Evolutionary conservation across 2,888 invertebrate species (phyloP), one percentile per base, ranked within the genome.

Genomic region (Dastarcus helophoroides): DNA sequence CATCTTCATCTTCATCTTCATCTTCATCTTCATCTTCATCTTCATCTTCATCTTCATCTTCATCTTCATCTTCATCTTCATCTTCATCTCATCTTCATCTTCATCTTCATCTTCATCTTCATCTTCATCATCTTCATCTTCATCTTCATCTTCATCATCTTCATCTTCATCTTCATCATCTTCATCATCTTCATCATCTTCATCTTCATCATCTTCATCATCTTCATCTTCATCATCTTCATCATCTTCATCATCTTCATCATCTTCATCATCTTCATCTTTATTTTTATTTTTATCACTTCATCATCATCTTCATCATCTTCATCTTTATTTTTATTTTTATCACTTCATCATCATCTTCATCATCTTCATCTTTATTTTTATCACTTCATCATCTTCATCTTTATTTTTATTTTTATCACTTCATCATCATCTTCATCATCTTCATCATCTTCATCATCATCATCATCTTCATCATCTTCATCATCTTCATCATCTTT

Each of bases 31-130:
- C 10, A 17, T 26, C 8, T n/a, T n/a, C n/a, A 24, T 10, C 9
- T 7, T n/a, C 24, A 24, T 10, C 9, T 7, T 24, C 24, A 24
- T 10, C 9, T 7, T 24, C 10, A 24, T 10, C 7, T 7, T 24
- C 24, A 8, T 10, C 7, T 7, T 24, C 10, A 24, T 10, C 9
- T 6, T 24, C 31, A 9, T 15, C 7, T 6, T 31, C 26, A 13
- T 7, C 14, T 6, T 14, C 6, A 26, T 14, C 9, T n/a, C 26
- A 6, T 8, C 26, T 7, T 7, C 9, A 14, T 14, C 14, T 14
- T 26, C 30, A 5, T n/a, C 4, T 11, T 13, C 5, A 9, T 31
- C 16, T 7, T 25, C 11, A 9, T 14, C 10, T 3, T 3, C 11
- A 13, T 29, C 9, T 22, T 11, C 3, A 9, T n/a, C n/a, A 24